Evolutionary conservation across 2,113 vertebrate genomes (phyloP), one percentile per base, ranked within the genome.

Genomic region (Vidua chalybeata): DNA sequence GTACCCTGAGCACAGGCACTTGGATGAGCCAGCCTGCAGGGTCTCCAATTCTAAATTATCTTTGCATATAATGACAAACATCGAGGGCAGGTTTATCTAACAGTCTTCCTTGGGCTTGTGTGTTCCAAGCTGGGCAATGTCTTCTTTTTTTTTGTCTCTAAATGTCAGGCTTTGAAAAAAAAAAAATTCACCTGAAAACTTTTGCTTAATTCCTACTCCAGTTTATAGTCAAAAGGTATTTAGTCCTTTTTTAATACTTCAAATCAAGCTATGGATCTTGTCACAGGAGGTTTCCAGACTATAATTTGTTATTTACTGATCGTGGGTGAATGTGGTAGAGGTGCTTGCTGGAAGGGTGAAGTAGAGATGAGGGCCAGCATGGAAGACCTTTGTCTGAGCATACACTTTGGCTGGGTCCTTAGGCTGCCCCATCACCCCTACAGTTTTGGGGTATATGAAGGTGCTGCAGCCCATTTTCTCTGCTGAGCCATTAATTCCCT

Each of bases 141-240:
- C 35, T 20, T 84, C 51, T 49, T 23, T 62, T 54, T 61, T 66
- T 31, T 10, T 3, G 2, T 3, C n/a, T 55, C 14, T 62, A 23
- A 82, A 81, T 67, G 17, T 54, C 24, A 87, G 49, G 26, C 4
- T 78, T 41, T 24, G 15, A 35, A 15, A 22, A 61, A 59, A 76
- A 64, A 12, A 56, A 15, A 31, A 10, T 0, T 0, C 10, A 2
- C 15, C 26, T 55, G 8, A 30, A 64, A 62, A 48, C 24, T 76
- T 90, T 33, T 35, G 26, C 45, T 73, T 79, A 17, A 55, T 80
- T 91, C 19, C 30, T 73, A 6, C 11, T 79, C 26, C 11, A 49
- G 1, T 52, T 73, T 74, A 62, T n/a, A 35, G 5, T 11, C n/a
- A 49, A 67, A 73, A 62, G 8, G 1, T 73, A 46, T 46, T 73